phyloP scores from a whole-genome alignment of 2,113 vertebrate genomes.

The Empidonax alnorum region DNA sequence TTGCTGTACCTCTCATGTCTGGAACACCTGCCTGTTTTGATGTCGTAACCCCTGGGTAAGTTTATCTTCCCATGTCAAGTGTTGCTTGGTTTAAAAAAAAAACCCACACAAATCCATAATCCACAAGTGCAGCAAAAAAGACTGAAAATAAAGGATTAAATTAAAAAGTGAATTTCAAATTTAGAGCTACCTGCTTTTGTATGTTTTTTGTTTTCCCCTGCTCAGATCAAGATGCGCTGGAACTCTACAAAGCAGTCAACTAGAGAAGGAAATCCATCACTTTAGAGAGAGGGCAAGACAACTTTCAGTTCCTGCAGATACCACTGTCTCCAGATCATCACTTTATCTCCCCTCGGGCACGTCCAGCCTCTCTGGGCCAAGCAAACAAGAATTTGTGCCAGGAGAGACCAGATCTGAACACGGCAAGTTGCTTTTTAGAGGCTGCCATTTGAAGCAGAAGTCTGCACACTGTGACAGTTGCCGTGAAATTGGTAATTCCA shows the following conservation, averaged over 20 bases:
- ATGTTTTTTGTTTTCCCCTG: not conserved
- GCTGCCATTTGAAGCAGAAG: not conserved
- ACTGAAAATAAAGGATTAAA: not conserved
- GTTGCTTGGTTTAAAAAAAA: not conserved
- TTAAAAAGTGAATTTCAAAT: not conserved
- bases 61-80: not conserved
- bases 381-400: not conserved
- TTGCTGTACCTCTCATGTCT: not conserved
- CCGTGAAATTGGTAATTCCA: not conserved
- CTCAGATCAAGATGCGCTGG: not conserved
- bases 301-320: not conserved
- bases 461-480: no score
- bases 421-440: not conserved
- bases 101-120: not conserved
- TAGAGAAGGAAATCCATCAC: not conserved
- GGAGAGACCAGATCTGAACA: not conserved
- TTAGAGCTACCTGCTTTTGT: not conserved
- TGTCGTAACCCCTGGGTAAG: not conserved
- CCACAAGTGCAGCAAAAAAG: not conserved
- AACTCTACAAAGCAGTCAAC: not conserved
- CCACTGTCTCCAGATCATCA: no score
- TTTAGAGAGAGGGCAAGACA: not conserved
- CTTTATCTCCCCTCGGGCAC: not conserved
- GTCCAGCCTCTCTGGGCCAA: not conserved
- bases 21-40: not conserved